Base-by-base conservation (phyloP, 2,113 vertebrate genomes). In the Neomonachus schauinslandi region DNA sequence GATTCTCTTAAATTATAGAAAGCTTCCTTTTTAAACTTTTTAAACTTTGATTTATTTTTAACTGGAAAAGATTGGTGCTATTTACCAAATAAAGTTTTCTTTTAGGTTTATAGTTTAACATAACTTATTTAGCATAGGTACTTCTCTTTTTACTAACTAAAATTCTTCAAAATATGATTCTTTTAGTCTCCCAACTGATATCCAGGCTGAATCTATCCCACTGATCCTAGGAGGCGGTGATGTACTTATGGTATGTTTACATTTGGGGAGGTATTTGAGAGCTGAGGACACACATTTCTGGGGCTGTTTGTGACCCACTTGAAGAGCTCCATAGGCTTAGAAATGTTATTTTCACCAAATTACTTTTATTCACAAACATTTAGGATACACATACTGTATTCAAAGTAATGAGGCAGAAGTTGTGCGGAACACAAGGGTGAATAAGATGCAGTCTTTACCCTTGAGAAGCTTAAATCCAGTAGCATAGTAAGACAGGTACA, bases 141-240 rank as follows among this genome's bases (percentile, higher is more conserved):
- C 53, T 61, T 91, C 72, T 24, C 69, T 76, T 19, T 22, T 22
- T 24, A 22, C 59, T 77, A 93, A 98, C 55, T 79, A 83, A 79
- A 74, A 65, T 63, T 97, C 57, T 97, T 96, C 39, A 76, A 67
- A 86, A 46, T 96, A 0, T 67, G 10, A 94, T 88, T 65, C 76
- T 97, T 98, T 97, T 96, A 99, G 99, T 76, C 99, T 99, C 13
- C 99, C 99, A 21, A 99, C 99, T 16, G 99, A 99, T 98, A 99
- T 99, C 98, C 99, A 99, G 97, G 99, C 99, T 39, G 99, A 99
- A 96, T 99, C 99, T 2, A 99, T 99, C 76, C 99, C 99, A 0
- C 61, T 99, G 91, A 99, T 99, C 95, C 99, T 99, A 2, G 99
- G 99, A 97, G 99, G 99, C 95, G 99, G 99, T 69, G 99, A 99